Conservation (phyloP, 2,888 invertebrate genomes). For the Salticus scenicus region DNA sequence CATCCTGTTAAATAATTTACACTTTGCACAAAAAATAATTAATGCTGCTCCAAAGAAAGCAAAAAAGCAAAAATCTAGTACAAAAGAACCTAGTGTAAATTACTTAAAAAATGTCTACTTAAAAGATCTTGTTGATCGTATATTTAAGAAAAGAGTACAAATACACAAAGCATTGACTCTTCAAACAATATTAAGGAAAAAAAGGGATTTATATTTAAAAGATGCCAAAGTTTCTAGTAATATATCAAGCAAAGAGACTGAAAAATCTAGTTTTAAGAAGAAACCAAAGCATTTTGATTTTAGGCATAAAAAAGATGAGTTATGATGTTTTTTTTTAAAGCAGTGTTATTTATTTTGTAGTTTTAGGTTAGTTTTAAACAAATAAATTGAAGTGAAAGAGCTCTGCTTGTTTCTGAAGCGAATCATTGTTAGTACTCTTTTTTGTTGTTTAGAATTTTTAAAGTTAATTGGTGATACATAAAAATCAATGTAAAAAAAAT, state of each 20-base stretch:
- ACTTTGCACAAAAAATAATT: conserved; percentile 47
- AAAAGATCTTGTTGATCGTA: conserved; percentile 27
- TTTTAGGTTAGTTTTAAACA: not conserved
- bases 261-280: not conserved
- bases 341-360: not conserved
- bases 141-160: conserved; percentile 43
- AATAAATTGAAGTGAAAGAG: not conserved
- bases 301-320: not conserved
- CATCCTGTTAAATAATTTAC: conserved; percentile 41
- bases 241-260: not conserved
- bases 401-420: not conserved
- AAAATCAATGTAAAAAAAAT: not conserved
- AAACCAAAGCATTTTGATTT: conserved; percentile 4
- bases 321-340: not conserved
- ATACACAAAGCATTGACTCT: conserved; percentile 41
- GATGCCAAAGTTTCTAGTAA: not conserved
- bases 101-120: conserved; percentile 51
- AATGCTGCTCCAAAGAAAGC: conserved; percentile 23
- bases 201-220: conserved; percentile 26
- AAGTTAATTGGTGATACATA: not conserved
- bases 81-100: conserved; percentile 28
- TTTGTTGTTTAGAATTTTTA: not conserved
- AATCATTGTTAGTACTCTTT: not conserved
- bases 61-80: not conserved
- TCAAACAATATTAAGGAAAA: conserved; percentile 36